Evolutionary conservation across 2,888 invertebrate genomes (phyloP), one percentile per base, ranked within the genome.

Genomic region (Nomada hirtipes): DNA sequence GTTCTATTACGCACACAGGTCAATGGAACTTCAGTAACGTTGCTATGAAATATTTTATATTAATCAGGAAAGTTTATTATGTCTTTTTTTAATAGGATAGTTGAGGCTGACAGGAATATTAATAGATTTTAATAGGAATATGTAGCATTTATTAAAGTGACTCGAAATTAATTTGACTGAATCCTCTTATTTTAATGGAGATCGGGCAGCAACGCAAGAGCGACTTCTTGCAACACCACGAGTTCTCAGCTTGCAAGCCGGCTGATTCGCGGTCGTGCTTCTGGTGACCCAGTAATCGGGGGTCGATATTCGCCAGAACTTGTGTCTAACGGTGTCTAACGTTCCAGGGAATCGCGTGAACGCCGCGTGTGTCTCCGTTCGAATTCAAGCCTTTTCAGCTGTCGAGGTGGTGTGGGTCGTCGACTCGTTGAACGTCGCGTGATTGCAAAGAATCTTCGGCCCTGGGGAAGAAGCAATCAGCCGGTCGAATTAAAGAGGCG

Each of bases 201-300:
- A 36, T 36, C 7, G 36, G 7, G 36, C 36, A 7, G 4, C 36
- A 36, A 36, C 47, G 47, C 47, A 68, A 15, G 42, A 26, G 26
- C 1, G 57, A 10, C 20, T 23, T 55, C 26, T 23, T 20, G 57
- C 23, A 20, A 11, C 57, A 57, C 20, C 13, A 23, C n/a, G 3
- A 20, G 42, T 55, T 68, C 4, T 18, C 20, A 70, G 20, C n/a
- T 50, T 20, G 59, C 29, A 59, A 70, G 57, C 67, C 44, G 29
- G 44, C 47, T 1, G 73, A 60, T 23, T 63, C 77, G 77, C 63
- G 72, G 53, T 73, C 68, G 64, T 59, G 57, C 73, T 47, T 57
- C 57, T 44, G 52, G 64, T 84, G 84, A 84, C 84, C 84, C 84
- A 84, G 79, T 81, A 84, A 84, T 84, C 79, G 65, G 29, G 50